These are phyloP conservation scores for Cossypha polioptera DNA, from an alignment of 2,797 vertebrate genomes.

Conservation along the genomic window DNA sequence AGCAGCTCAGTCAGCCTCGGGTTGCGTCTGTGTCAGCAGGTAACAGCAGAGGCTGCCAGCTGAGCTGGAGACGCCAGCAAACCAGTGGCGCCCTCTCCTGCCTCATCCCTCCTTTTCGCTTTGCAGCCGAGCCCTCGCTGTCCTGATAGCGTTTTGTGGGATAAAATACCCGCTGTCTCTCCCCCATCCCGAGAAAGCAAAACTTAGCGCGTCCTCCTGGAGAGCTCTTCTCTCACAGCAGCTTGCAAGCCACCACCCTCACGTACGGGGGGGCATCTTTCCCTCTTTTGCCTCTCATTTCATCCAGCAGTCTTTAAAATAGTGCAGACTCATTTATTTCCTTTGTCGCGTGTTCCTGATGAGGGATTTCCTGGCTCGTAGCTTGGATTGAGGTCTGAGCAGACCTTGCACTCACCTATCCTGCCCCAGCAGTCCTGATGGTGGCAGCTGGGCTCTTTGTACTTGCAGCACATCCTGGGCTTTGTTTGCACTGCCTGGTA, in stretches of 20 bases:
- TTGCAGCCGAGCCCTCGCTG: neutral
- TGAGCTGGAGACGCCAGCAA: neutral
- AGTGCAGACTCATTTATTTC: neutral
- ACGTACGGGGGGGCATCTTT: neutral
- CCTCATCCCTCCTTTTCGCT: neutral
- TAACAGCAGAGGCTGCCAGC: neutral
- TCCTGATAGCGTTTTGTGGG: neutral
- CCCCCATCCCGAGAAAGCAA: neutral
- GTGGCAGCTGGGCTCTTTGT: neutral
- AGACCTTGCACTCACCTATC: neutral
- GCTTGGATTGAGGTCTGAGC: neutral
- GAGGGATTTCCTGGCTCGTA: neutral
- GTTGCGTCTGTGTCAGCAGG: neutral
- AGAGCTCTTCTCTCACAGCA: neutral
- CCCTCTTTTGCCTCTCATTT: neutral
- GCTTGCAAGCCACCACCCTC: neutral
- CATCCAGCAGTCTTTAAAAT: neutral
- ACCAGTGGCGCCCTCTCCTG: conserved; percentile 16
- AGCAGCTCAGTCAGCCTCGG: neutral
- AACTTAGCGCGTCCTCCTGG: neutral
- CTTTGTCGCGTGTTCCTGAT: rapidly evolving
- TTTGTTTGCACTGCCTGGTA: neutral
- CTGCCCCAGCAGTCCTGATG: neutral
- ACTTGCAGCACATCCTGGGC: neutral
- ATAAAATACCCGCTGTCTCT: neutral